Conservation (phyloP, 2,113 vertebrate genomes). For the Hiodon tergisus region DNA sequence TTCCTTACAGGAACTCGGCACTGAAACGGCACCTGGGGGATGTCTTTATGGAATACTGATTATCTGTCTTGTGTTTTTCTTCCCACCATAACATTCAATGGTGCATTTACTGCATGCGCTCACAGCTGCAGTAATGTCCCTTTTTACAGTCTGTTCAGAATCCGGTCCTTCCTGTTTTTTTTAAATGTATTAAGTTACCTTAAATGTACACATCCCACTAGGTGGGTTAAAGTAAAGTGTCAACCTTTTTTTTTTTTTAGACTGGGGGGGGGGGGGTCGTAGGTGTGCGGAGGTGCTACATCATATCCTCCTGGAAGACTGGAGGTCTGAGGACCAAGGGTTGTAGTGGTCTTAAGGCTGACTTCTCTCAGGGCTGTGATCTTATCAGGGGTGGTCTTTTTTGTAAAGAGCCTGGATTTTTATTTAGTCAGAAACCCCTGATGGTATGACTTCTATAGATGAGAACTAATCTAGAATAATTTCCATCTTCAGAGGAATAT, state of each 20-base stretch:
- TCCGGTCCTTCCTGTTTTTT: no score
- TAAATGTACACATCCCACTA: neutral
- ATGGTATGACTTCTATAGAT: conserved; percentile 6
- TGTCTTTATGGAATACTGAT: conserved; percentile 3
- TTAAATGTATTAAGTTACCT: no score
- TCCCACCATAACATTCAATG: neutral
- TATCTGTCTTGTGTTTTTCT: conserved; percentile 1
- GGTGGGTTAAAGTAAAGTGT: conserved; percentile 7
- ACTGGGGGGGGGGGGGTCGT: no score
- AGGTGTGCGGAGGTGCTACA: conserved; percentile 1
- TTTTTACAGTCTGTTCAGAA: no score
- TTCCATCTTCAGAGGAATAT: neutral
- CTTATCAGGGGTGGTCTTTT: conserved; percentile 19
- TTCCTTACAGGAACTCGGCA: conserved; percentile 21
- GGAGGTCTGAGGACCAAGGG: conserved; percentile 27
- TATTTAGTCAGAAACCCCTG: neutral
- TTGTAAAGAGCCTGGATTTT: neutral
- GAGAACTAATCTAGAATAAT: conserved; percentile 3
- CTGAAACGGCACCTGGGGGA: neutral
- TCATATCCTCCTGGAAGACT: conserved; percentile 32
- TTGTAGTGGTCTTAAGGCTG: conserved; percentile 37
- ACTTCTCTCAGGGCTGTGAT: conserved; percentile 55
- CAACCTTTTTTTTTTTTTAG: no score
- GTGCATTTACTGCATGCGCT: no score
- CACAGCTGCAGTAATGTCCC: no score